Conservation (phyloP, 2,113 vertebrate genomes). For the Tragelaphus scriptus region DNA sequence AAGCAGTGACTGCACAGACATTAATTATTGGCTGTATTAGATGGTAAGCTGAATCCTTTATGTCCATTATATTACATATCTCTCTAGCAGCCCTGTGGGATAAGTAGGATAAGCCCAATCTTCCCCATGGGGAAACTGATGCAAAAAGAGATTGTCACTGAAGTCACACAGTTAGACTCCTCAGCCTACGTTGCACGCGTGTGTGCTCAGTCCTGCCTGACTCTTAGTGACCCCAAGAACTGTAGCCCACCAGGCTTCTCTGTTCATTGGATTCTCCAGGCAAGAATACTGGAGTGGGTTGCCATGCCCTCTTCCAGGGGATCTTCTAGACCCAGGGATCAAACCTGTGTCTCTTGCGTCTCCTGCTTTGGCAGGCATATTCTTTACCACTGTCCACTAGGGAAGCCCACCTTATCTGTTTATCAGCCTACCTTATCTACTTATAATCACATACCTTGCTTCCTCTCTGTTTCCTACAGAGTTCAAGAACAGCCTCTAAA, state of each 20-base stretch:
- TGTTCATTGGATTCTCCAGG: neutral
- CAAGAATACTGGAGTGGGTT: neutral
- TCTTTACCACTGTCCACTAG: neutral
- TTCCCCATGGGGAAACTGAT: neutral
- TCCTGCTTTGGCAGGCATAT: neutral
- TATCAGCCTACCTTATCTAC: neutral
- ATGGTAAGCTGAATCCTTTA: neutral
- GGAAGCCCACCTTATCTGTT: neutral
- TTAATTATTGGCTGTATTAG: neutral
- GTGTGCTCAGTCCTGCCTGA: neutral
- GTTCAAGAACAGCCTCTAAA: neutral
- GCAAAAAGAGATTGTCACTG: neutral
- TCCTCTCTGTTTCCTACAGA: neutral
- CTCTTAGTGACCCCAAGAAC: neutral
- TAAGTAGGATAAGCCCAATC: neutral
- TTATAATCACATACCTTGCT: neutral
- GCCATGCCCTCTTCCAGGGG: neutral
- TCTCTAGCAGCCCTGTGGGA: neutral
- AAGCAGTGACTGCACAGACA: neutral
- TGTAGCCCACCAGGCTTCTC: neutral
- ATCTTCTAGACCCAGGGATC: neutral
- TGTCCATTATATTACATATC: neutral
- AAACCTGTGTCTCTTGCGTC: neutral
- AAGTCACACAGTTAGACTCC: neutral
- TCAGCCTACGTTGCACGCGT: rapidly evolving